Evolutionary conservation across 1,140 invertebrate species (phyloP).

Genomic region (Bombus vancouverensis): DNA sequence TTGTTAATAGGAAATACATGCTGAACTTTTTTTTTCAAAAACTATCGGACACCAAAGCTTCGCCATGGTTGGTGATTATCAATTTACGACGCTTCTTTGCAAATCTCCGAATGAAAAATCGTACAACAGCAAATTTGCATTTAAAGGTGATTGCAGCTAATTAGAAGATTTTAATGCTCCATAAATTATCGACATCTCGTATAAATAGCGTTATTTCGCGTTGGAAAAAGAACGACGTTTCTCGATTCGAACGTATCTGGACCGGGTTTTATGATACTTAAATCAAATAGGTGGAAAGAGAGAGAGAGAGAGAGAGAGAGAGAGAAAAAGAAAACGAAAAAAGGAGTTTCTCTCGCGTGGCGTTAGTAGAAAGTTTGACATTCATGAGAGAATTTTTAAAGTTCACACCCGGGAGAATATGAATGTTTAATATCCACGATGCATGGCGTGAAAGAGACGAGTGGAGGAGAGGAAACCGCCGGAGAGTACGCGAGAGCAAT

Average conservation of each 20-base stretch:
- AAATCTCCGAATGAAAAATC: too few species aligned
- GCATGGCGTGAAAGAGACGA: constrained; percentile 6
- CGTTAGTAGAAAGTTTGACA: constrained; percentile 61
- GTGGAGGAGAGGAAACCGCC: not conserved
- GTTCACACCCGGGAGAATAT: constrained; percentile 62
- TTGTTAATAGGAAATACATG: not conserved
- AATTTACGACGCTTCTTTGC: too few species aligned
- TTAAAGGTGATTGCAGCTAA: too few species aligned
- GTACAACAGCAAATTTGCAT: too few species aligned
- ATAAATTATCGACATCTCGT: not conserved
- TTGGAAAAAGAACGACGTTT: not conserved
- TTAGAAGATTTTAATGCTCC: not conserved
- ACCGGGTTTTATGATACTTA: constrained; percentile 44
- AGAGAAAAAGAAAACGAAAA: not conserved
- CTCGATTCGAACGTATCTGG: not conserved
- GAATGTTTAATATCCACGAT: constrained; percentile 60
- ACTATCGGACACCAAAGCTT: too few species aligned
- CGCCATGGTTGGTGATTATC: too few species aligned
- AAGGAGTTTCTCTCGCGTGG: constrained; percentile 15
- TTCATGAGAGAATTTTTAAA: constrained; percentile 63
- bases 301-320: not conserved
- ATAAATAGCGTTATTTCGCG: not conserved
- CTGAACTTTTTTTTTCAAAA: too few species aligned
- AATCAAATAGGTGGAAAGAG: not conserved
- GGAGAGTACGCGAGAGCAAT: constrained; percentile 41